Percentiles rank a stretch among this genome's conserved stretches.
phyloP scores from a whole-genome alignment of 2,113 vertebrate genomes.

The Callorhinus ursinus region DNA sequence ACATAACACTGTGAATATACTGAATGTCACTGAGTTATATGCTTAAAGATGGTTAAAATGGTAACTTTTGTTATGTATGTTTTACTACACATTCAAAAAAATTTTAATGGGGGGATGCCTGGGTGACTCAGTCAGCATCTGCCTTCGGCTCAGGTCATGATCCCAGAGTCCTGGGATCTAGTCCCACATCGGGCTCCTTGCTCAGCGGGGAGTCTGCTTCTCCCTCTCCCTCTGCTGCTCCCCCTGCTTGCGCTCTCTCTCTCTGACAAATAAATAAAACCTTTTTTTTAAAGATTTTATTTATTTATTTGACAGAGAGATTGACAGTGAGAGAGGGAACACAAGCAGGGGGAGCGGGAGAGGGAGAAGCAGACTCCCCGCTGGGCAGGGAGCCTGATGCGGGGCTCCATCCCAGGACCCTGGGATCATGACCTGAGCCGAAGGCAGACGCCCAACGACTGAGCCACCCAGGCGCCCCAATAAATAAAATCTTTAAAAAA shows the following conservation, averaged over 20 bases:
- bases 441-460: no score
- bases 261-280: neutral
- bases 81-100: neutral
- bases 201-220: neutral
- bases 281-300: no score
- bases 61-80: neutral
- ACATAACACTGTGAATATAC: neutral
- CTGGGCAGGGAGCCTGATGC: no score
- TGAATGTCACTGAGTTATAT: neutral
- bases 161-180: neutral
- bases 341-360: no score
- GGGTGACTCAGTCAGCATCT: neutral
- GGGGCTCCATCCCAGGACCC: no score
- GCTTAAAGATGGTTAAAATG: neutral
- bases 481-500: neutral
- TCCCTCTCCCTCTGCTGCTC: neutral
- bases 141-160: no score
- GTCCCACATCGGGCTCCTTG: neutral
- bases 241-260: neutral
- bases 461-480: no score
- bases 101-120: neutral
- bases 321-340: no score
- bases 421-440: no score
- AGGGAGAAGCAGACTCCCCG: no score
- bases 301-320: no score